A percentile compares a stretch with the other conserved stretches of the same genome.
phyloP scores from a whole-genome alignment of 1,140 invertebrate genomes.

The Drosophila grimshawi region DNA sequence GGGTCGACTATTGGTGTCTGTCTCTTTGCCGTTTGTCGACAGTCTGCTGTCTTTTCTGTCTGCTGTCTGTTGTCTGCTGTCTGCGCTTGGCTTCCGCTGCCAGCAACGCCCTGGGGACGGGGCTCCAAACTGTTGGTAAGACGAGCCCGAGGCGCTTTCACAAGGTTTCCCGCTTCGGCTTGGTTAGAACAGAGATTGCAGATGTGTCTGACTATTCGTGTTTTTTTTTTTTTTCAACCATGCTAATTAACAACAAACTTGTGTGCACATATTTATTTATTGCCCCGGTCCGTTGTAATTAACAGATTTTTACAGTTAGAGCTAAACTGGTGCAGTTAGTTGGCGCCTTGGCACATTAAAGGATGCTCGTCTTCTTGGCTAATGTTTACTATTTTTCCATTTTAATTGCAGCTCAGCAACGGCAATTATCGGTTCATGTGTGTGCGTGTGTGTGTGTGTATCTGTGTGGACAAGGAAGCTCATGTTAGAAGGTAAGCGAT shows the following conservation, averaged over 20 bases:
- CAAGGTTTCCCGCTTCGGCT: conserved; percentile 52
- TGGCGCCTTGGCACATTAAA: conserved; percentile 41
- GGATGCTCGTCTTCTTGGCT: conserved; percentile 43
- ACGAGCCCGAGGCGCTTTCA: conserved; percentile 47
- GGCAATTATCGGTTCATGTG: conserved; percentile 42
- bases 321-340: conserved; percentile 46
- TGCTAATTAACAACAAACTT: conserved; percentile 57
- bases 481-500: conserved; percentile 56
- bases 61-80: conserved; percentile 13
- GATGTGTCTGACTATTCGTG: conserved; percentile 8
- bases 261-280: conserved; percentile 40
- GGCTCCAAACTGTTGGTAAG: conserved; percentile 38
- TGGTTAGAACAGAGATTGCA: conserved; percentile 22
- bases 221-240: conserved; percentile 11
- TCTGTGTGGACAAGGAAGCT: conserved; percentile 46
- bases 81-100: conserved; percentile 49
- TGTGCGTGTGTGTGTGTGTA: conserved; percentile 7
- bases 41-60: not conserved
- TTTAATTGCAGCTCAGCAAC: conserved; percentile 64
- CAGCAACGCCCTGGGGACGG: conserved; percentile 19
- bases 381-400: conserved; percentile 64
- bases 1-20: conserved; percentile 49
- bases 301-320: conserved; percentile 57
- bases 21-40: not conserved
- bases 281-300: conserved; percentile 34